A percentile compares a stretch with the other conserved stretches of the same genome.
Evolutionary conservation across 1,140 invertebrate species (phyloP).

Genomic region (Chlorops oryzae): DNA sequence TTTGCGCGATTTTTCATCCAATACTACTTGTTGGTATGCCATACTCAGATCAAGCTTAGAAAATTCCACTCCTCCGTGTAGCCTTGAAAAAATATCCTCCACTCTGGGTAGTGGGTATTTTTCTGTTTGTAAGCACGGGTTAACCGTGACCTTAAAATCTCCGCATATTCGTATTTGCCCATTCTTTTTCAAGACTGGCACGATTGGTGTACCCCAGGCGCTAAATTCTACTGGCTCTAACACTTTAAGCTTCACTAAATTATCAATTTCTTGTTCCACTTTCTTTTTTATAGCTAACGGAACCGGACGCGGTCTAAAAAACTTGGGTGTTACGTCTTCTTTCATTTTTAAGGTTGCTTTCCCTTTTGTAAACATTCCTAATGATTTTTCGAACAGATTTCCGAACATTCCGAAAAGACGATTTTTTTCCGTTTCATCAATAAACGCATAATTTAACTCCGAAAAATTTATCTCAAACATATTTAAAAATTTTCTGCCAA

Average conservation of each 20-base stretch:
- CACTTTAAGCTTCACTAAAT: conserved; percentile 32
- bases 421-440: not conserved
- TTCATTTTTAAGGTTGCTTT: conserved; percentile 1
- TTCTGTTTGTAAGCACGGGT: conserved; percentile 12
- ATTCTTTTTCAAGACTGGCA: conserved; percentile 49
- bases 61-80: conserved; percentile 21
- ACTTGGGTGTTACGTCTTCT: conserved; percentile 7
- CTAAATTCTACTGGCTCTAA: conserved; percentile 22
- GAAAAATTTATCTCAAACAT: conserved; percentile 5
- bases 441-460: not conserved
- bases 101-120: conserved; percentile 26
- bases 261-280: conserved; percentile 41
- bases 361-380: conserved; percentile 7
- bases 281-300: conserved; percentile 1
- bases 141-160: conserved; percentile 32
- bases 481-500: conserved; percentile 17
- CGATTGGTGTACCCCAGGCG: conserved; percentile 48
- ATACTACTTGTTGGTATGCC: conserved; percentile 24
- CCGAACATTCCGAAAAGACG: not conserved
- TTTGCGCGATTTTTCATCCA: conserved; percentile 15
- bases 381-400: conserved; percentile 2
- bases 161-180: conserved; percentile 46
- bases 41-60: conserved; percentile 23
- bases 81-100: conserved; percentile 25
- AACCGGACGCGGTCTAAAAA: conserved; percentile 3